These are phyloP conservation scores for Idaea straminata DNA, from an alignment of 2,888 invertebrate genomes.

Conservation along the genomic window DNA sequence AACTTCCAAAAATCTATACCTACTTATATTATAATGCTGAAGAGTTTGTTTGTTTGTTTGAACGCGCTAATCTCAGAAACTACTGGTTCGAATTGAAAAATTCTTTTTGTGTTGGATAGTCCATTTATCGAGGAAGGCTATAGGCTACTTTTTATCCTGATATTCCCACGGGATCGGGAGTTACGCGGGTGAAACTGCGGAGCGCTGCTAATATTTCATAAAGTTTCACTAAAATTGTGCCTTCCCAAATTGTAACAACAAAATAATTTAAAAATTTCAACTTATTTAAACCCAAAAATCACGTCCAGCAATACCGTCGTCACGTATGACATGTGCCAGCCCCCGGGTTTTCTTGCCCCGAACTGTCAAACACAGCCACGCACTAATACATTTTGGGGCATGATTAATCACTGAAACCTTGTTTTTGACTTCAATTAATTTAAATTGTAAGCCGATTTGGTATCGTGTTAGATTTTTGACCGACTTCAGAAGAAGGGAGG, in stretches of 20 bases:
- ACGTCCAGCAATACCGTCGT: background rate
- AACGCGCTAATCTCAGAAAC: no score
- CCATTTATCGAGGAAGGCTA: no score
- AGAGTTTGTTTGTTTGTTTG: no score
- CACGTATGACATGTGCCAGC: conserved; percentile 1
- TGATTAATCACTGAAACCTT: conserved; percentile 65
- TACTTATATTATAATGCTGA: no score
- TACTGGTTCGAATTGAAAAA: no score
- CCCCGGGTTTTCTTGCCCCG: conserved; percentile 42
- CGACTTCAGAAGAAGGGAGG: background rate
- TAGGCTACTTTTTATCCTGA: no score
- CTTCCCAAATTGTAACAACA: background rate
- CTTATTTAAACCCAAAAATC: background rate
- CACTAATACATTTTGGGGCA: conserved; percentile 66
- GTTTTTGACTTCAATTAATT: conserved; percentile 49
- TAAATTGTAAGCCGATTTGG: background rate
- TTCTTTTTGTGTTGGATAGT: no score
- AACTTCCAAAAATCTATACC: no score
- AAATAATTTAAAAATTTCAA: background rate
- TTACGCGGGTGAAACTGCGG: no score
- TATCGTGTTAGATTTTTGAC: background rate
- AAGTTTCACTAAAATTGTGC: no score
- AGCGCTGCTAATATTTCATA: no score
- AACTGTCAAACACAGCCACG: conserved; percentile 61
- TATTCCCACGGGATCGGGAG: no score